phyloP scores from a whole-genome alignment of 2,113 vertebrate genomes.

The Melanerpes formicivorus region DNA sequence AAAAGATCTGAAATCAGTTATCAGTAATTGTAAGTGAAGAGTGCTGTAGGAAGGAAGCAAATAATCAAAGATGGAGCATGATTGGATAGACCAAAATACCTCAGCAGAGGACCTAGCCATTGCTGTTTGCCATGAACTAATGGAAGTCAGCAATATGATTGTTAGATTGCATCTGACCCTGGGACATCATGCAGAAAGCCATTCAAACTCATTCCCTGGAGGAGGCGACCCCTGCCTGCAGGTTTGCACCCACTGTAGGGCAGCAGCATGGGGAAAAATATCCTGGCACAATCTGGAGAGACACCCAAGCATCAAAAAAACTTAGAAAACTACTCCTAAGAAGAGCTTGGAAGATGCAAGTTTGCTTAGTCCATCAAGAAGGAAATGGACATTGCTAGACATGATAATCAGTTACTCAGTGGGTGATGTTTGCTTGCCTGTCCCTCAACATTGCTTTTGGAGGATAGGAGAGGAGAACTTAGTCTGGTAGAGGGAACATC shows the following conservation, averaged over 20 bases:
- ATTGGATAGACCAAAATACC: conserved; percentile 7
- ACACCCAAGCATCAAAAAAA: background rate
- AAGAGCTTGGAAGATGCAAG: background rate
- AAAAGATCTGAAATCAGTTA: conserved; percentile 34
- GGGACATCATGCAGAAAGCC: background rate
- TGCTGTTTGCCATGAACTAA: conserved; percentile 21
- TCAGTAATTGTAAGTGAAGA: conserved; percentile 18
- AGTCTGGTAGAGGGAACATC: background rate
- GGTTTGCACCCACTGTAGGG: background rate
- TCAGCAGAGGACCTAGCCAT: background rate
- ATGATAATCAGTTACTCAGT: background rate
- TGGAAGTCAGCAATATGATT: background rate
- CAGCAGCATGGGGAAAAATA: background rate
- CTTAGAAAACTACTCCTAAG: background rate
- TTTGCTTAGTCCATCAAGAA: background rate
- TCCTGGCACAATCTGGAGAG: background rate
- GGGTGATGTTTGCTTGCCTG: background rate
- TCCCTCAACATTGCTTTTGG: background rate
- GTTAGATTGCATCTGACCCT: conserved; percentile 1
- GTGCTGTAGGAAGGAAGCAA: conserved; percentile 22
- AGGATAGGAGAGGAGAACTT: background rate
- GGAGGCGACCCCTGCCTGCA: background rate
- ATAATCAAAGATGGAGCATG: conserved; percentile 15
- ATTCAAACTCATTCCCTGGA: background rate
- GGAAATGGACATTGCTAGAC: background rate